Evolutionary conservation across 2,797 vertebrate genomes (phyloP).

Genomic region (Sebastes flavidus): DNA sequence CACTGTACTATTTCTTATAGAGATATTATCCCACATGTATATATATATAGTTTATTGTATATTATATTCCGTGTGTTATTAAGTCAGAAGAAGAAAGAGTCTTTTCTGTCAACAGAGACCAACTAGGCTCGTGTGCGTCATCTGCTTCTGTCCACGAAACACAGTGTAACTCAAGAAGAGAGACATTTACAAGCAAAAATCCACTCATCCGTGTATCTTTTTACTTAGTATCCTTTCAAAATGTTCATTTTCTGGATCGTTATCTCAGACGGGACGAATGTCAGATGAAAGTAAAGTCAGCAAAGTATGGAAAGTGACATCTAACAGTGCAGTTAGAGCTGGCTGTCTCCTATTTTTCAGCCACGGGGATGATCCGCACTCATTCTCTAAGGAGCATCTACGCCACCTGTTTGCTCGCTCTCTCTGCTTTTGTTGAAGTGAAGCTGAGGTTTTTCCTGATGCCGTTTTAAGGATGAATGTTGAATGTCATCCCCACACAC

Average conservation of each 20-base stretch:
- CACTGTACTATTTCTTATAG: neutral
- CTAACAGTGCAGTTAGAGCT: neutral
- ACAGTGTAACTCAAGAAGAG: neutral
- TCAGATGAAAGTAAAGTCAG: conserved; percentile 28
- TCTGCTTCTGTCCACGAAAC: neutral
- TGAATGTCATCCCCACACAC: neutral
- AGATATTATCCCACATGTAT: neutral
- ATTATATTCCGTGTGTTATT: neutral
- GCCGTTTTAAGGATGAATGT: conserved; percentile 2
- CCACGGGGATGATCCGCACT: neutral
- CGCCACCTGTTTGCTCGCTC: neutral
- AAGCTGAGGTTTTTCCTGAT: neutral
- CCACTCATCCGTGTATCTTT: neutral
- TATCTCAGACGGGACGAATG: neutral
- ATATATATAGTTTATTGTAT: neutral
- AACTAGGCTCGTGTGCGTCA: neutral
- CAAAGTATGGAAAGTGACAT: conserved; percentile 15
- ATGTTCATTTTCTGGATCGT: neutral
- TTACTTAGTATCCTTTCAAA: neutral
- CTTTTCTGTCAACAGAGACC: neutral
- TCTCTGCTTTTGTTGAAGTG: neutral
- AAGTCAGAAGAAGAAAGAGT: neutral
- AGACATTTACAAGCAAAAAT: neutral
- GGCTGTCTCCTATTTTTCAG: conserved; percentile 10
- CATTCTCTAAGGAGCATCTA: neutral